Evolutionary conservation across 2,113 vertebrate species (phyloP).

Genomic region (Mungos mungo): DNA sequence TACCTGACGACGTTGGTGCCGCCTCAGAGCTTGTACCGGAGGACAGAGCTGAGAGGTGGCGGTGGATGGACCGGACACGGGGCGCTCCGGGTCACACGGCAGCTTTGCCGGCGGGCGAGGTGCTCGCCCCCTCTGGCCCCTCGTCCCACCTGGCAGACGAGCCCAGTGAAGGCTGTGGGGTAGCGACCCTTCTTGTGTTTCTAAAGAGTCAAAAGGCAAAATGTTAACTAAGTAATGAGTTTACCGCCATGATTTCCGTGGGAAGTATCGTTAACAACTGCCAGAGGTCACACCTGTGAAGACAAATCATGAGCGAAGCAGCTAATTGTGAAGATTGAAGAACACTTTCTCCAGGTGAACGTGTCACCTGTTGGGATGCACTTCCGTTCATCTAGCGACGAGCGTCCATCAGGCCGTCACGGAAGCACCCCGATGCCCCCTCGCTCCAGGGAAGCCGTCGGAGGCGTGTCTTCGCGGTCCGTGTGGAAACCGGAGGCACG

Average conservation of each 20-base stretch:
- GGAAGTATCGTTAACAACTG: neutral
- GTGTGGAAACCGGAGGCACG: neutral
- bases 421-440: neutral
- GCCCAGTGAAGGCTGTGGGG: neutral
- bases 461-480: neutral
- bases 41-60: neutral
- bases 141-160: neutral
- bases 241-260: neutral
- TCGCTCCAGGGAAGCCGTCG: neutral
- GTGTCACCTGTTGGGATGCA: neutral
- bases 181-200: neutral
- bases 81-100: neutral
- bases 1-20: neutral
- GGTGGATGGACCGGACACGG: neutral
- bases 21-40: neutral
- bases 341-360: neutral
- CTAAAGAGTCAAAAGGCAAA: neutral
- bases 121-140: neutral
- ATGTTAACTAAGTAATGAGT: neutral
- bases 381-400: neutral
- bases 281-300: neutral
- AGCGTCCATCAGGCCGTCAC: neutral
- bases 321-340: constrained; percentile 1
- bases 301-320: neutral
- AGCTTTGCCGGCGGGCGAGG: neutral